Evolutionary conservation across 2,797 vertebrate species (phyloP).

Genomic region (Craterocephalus amniculus): DNA sequence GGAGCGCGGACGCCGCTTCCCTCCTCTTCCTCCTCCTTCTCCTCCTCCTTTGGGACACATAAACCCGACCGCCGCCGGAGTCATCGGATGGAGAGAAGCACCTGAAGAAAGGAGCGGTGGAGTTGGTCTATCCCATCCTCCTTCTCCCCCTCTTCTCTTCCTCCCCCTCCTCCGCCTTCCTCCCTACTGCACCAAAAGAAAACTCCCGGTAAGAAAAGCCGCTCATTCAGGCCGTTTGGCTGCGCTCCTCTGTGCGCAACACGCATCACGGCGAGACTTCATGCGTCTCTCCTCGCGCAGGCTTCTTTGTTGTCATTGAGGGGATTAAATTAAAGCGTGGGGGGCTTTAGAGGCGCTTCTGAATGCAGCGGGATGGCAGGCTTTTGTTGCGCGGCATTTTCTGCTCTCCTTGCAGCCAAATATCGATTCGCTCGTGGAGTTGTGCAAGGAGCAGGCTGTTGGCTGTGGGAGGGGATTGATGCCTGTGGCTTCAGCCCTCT

Average conservation of each 20-base stretch:
- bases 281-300: conserved; percentile 17
- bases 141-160: conserved; percentile 45
- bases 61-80: conserved; percentile 53
- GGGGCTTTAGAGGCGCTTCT: conserved; percentile 17
- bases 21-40: neutral
- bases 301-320: conserved; percentile 10
- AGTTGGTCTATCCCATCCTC: conserved; percentile 62
- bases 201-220: conserved; percentile 80
- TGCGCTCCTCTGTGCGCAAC: conserved; percentile 11
- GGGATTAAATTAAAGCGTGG: conserved; percentile 25
- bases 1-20: conserved; percentile 38
- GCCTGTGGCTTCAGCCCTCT: conserved; percentile 1
- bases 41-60: conserved; percentile 18
- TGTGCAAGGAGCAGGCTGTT: conserved; percentile 26
- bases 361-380: conserved; percentile 26
- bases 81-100: conserved; percentile 79
- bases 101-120: conserved; percentile 81
- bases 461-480: conserved; percentile 2
- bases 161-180: conserved; percentile 53
- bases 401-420: conserved; percentile 12
- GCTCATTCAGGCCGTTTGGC: conserved; percentile 36
- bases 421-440: conserved; percentile 30
- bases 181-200: conserved; percentile 81
- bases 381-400: conserved; percentile 9
- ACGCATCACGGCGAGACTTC: conserved; percentile 36